Evolutionary conservation across 2,797 vertebrate species (phyloP).

Genomic region (Girardinus metallicus): DNA sequence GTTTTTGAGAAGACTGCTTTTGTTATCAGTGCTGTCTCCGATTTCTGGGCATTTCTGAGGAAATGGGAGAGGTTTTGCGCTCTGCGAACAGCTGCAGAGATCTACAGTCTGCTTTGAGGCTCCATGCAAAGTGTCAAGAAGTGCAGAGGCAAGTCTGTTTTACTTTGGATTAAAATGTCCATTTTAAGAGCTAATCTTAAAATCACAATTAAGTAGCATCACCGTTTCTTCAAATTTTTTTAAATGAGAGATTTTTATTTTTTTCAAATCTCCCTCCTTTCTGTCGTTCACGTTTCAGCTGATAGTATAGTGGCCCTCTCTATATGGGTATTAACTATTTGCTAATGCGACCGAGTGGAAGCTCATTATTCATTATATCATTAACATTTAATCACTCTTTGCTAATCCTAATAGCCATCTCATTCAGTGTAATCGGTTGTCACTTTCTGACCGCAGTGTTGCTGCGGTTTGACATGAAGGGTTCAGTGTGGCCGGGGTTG

Average conservation of each 20-base stretch:
- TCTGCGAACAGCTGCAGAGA: conserved; percentile 38
- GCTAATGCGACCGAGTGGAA: conserved; percentile 67
- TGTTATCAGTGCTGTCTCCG: conserved; percentile 72
- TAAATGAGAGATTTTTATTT: neutral
- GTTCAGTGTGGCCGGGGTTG: conserved; percentile 25
- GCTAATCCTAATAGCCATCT: conserved; percentile 73
- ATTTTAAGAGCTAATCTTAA: conserved; percentile 32
- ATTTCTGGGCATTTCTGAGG: conserved; percentile 72
- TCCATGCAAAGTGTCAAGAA: conserved; percentile 51
- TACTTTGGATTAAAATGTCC: conserved; percentile 49
- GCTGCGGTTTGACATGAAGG: conserved; percentile 33
- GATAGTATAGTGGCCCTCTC: conserved; percentile 29
- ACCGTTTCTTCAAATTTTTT: conserved; percentile 1
- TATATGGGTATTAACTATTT: conserved; percentile 68
- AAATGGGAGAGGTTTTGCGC: conserved; percentile 67
- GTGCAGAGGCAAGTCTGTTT: conserved; percentile 29
- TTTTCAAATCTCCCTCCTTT: conserved; percentile 8
- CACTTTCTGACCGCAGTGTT: conserved; percentile 45
- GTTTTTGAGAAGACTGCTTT: conserved; percentile 75
- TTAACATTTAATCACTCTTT: conserved; percentile 72
- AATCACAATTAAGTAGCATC: conserved; percentile 39
- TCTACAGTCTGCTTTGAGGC: conserved; percentile 42
- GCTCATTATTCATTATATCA: conserved; percentile 73
- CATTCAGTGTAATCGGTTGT: conserved; percentile 59
- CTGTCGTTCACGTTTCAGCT: conserved; percentile 27